Conservation (phyloP, 2,113 vertebrate species). For the Phylloscopus whistleri region DNA sequence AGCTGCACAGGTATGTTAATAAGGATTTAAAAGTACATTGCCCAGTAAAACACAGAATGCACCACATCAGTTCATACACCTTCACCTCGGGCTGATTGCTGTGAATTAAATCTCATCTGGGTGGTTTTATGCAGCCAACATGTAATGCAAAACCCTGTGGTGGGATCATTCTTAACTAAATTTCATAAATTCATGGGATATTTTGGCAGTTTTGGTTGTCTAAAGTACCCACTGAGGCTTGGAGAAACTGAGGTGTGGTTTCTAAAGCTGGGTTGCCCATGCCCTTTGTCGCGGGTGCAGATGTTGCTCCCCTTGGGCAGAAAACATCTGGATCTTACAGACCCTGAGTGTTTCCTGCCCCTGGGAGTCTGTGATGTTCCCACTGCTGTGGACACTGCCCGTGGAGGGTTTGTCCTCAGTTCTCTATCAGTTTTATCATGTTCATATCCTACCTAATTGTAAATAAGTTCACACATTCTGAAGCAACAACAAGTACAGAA, state of each 20-base stretch:
- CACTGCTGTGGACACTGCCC: neutral
- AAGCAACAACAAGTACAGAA: fast-evolving
- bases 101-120: neutral
- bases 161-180: neutral
- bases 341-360: neutral
- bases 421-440: neutral
- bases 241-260: neutral
- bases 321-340: neutral
- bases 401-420: fast-evolving
- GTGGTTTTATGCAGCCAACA: neutral
- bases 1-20: neutral
- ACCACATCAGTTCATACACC: neutral
- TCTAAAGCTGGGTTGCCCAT: fast-evolving
- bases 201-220: neutral
- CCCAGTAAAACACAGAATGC: neutral
- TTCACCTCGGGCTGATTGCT: neutral
- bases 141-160: neutral
- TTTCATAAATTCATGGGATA: neutral
- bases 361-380: neutral
- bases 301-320: neutral
- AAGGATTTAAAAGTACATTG: neutral
- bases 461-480: neutral
- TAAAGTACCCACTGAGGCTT: fast-evolving
- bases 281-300: fast-evolving
- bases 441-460: neutral